Percentiles rank a stretch among this genome's conserved stretches.
phyloP scores from a whole-genome alignment of 2,113 vertebrate species.

The Corvus cornix region DNA sequence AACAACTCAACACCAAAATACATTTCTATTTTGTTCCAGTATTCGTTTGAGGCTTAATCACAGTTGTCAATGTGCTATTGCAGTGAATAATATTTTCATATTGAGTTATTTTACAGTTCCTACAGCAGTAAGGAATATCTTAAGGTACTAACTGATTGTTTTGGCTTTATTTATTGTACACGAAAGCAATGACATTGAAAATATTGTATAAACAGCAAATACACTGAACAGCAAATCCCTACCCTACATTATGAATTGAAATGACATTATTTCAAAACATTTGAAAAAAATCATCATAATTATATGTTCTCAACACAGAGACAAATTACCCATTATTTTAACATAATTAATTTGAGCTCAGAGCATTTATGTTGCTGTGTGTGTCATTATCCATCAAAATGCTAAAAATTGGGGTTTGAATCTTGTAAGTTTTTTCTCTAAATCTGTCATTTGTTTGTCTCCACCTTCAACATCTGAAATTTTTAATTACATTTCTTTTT shows the following conservation, averaged over 20 bases:
- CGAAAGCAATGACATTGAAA: constrained; percentile 65
- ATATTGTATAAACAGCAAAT: constrained; percentile 68
- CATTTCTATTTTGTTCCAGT: constrained; percentile 51
- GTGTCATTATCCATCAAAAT: constrained; percentile 61
- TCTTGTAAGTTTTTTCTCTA: neutral
- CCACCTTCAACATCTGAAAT: neutral
- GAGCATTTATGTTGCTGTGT: constrained; percentile 43
- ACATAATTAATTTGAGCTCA: constrained; percentile 64
- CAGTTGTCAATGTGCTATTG: constrained; percentile 59
- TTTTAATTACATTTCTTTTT: neutral
- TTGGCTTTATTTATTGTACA: constrained; percentile 50
- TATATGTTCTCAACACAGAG: constrained; percentile 60
- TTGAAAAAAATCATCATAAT: constrained; percentile 62
- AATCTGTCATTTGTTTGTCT: neutral
- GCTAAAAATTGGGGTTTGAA: constrained; percentile 14
- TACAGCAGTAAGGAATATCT: constrained; percentile 49
- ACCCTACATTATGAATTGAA: constrained; percentile 51
- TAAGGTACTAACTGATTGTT: constrained; percentile 48
- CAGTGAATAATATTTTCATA: constrained; percentile 51
- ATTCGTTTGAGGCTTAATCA: constrained; percentile 56
- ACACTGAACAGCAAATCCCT: constrained; percentile 52
- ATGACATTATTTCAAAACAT: constrained; percentile 69
- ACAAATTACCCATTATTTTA: constrained; percentile 67
- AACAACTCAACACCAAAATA: constrained; percentile 19
- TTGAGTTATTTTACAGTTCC: constrained; percentile 58